Evolutionary conservation across 2,888 invertebrate species (phyloP), one percentile per base, ranked within the genome.

Genomic region (Nomada ruficornis): DNA sequence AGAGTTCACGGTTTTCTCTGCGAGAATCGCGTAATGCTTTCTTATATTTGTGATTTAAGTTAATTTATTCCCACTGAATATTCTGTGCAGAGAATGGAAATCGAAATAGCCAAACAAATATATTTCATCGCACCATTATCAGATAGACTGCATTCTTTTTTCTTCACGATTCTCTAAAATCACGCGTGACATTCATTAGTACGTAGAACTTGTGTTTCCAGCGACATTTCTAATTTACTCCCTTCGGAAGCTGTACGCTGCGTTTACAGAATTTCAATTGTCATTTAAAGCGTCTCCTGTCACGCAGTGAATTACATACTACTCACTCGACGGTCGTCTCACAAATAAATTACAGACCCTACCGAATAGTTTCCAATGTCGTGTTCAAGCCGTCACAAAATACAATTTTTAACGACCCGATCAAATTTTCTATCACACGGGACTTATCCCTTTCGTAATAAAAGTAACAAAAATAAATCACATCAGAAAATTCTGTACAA

Each of bases 191-290:
- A 44, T 71, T 57, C 80, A 80, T 83, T 64, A 65, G 47, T 76
- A 83, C 50, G 67, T 76, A 36, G 42, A 42, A 52, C 71, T 59
- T 29, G 74, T 70, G 55, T 42, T 42, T 26, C 64, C 70, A 11
- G 54, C 68, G 67, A 75, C 74, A 63, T 71, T 73, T 83, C 70
- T 82, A 78, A 85, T 70, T 84, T 79, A 82, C 75, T 78, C 81
- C 23, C 69, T 64, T 78, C 63, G 75, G 73, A 82, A 73, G 80
- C 70, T 77, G 47, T 60, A 67, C 50, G 71, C 10, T 0, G 29
- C 67, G 80, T 80, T 80, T 20, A 60, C 57, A 26, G 80, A 80
- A 80, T 80, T 68, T 80, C 36, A 80, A 80, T 80, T 62, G 11
- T 71, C 59, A 80, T 80, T 80, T 80, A 72, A 72, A 62, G 47